Percentiles rank a stretch among this genome's conserved stretches.
These are phyloP conservation scores for Myotis yumanensis DNA, from an alignment of 2,113 vertebrate genomes.

Conservation along the genomic window DNA sequence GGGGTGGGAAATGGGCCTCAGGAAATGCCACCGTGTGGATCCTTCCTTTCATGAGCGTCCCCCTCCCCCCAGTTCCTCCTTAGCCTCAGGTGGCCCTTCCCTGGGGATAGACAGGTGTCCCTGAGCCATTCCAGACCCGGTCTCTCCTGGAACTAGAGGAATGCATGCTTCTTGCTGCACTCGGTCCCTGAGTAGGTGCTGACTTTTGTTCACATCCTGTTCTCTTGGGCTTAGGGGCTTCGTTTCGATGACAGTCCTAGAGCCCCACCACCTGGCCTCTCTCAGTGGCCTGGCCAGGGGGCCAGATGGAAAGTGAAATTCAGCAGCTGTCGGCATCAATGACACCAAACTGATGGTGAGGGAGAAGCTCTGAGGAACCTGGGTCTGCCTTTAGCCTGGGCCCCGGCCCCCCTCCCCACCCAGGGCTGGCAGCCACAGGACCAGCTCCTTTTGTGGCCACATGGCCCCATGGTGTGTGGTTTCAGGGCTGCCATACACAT, in stretches of 20 bases:
- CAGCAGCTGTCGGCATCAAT: conserved; percentile 79
- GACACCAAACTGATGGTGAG: conserved; percentile 44
- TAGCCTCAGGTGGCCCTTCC: conserved; percentile 73
- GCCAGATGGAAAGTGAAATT: conserved; percentile 90
- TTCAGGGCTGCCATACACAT: background rate
- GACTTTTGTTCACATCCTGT: conserved; percentile 83
- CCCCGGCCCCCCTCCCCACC: background rate
- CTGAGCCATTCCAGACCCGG: conserved; percentile 86
- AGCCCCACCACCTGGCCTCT: conserved; percentile 91
- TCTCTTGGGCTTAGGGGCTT: conserved; percentile 76
- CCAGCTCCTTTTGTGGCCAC: background rate
- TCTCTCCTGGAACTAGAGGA: conserved; percentile 87
- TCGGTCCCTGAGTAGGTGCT: conserved; percentile 82
- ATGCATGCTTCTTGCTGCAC: conserved; percentile 88
- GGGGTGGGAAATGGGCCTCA: background rate
- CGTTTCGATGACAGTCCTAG: conserved; percentile 90
- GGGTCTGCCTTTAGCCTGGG: conserved; percentile 56
- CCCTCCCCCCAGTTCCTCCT: background rate
- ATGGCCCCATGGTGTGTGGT: background rate
- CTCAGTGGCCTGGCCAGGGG: conserved; percentile 83
- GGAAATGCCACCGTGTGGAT: background rate
- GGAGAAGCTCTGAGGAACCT: conserved; percentile 64
- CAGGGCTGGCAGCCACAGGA: conserved; percentile 65
- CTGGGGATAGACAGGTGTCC: conserved; percentile 78
- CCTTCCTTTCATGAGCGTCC: background rate